Evolutionary conservation across 2,888 invertebrate genomes (phyloP), one percentile per base, ranked within the genome.

Genomic region (Drosophila borealis): DNA sequence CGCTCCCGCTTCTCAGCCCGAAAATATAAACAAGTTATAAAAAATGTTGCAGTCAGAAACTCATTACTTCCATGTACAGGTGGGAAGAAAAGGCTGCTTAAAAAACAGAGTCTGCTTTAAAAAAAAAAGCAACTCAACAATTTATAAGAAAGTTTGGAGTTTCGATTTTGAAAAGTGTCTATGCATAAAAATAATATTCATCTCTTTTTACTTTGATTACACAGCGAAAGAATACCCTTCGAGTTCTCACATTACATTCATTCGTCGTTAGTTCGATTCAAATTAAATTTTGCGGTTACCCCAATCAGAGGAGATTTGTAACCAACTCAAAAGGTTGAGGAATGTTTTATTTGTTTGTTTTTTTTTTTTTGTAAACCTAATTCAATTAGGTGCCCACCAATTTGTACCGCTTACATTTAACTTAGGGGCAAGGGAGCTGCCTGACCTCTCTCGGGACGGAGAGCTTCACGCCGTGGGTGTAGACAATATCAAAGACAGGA

Each of bases 351-450:
- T 13, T 17, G 37, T 49, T 29, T 48, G 13, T 48, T 49, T 46
- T 25, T 10, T 13, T 49, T 34, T 25, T 44, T 45, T 42, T 34
- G 5, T 25, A 37, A n/a, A 33, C 49, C 36, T 59, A 55, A 74
- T 62, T 74, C 57, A 74, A 74, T 74, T 65, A 70, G 57, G 33
- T 37, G 19, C 8, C 59, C 37, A 56, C 33, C 53, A 48, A 48
- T 70, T 44, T 46, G 55, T 41, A 9, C 19, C 21, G 39, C 50
- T 41, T 54, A n/a, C 42, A 11, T 11, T 25, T 54, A 10, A 14
- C 25, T 39, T 25, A 25, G 2, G 14, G 4, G 14, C 11, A 25
- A 11, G 17, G 25, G 37, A 37, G 25, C 21, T 25, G 11, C 34
- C 44, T 11, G 19, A 17, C 42, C 17, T 11, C 42, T 4, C 13